Conservation (phyloP, 2,113 vertebrate species). For the Bufo bufo region DNA sequence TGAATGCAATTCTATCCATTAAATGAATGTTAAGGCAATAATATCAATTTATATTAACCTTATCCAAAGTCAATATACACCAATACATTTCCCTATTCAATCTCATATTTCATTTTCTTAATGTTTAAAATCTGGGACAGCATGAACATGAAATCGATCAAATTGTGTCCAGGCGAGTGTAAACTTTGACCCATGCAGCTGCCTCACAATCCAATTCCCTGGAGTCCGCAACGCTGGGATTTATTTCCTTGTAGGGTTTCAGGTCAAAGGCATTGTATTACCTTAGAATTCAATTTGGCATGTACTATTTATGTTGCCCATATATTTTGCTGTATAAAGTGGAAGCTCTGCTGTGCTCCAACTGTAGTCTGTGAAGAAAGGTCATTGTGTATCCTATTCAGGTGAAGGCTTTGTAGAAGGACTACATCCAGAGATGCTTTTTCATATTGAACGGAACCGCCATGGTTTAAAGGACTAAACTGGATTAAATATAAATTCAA, state of each 20-base stretch:
- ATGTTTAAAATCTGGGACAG: constrained; percentile 31
- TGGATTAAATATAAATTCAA: not conserved
- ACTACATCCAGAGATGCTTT: not conserved
- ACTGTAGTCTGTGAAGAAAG: not conserved
- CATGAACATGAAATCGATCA: constrained; percentile 37
- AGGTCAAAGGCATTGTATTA: constrained; percentile 39
- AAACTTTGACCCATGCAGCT: constrained; percentile 38
- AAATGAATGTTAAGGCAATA: not conserved
- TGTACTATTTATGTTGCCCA: constrained; percentile 33
- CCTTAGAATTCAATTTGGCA: constrained; percentile 35
- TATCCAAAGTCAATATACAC: not conserved
- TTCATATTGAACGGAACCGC: not conserved
- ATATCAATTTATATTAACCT: constrained; percentile 2
- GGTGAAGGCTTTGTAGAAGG: not conserved
- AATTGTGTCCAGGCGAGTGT: constrained; percentile 24
- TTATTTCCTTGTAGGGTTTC: constrained; percentile 26
- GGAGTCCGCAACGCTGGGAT: not conserved
- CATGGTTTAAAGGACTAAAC: not conserved
- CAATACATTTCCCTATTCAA: not conserved
- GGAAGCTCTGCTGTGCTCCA: not conserved
- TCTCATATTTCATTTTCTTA: constrained; percentile 12
- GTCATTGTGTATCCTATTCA: constrained; percentile 6
- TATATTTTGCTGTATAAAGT: constrained; percentile 9
- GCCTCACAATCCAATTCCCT: constrained; percentile 28
- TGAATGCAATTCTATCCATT: not conserved